phyloP scores from a whole-genome alignment of 2,888 invertebrate species.

The Eutolmus rufibarbis region DNA sequence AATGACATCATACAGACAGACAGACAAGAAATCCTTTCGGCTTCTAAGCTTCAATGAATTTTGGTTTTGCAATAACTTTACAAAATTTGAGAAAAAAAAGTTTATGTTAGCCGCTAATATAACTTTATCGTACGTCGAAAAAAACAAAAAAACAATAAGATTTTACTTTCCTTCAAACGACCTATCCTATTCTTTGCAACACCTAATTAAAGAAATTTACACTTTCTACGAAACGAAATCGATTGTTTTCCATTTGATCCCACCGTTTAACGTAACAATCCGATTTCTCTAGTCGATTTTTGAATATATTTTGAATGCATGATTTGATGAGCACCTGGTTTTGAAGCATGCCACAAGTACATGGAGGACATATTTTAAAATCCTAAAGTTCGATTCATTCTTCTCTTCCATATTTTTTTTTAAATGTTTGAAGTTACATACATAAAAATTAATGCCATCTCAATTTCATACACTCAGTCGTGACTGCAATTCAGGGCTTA shows the following conservation, averaged over 20 bases:
- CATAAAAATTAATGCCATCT: conserved; percentile 39
- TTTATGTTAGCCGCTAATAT: too few relatives aligned
- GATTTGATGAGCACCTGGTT: background rate
- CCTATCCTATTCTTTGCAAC: too few relatives aligned
- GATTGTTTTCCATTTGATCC: background rate
- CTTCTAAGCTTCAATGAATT: too few relatives aligned
- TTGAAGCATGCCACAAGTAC: conserved; percentile 29
- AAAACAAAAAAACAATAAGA: too few relatives aligned
- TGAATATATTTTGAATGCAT: background rate
- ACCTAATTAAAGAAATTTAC: background rate
- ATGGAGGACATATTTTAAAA: conserved; percentile 56
- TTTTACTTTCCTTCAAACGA: too few relatives aligned
- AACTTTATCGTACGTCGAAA: too few relatives aligned
- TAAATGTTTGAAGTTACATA: conserved; percentile 27
- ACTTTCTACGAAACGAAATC: background rate
- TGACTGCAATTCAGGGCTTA: conserved; percentile 64
- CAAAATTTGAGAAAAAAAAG: too few relatives aligned
- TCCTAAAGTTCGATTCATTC: conserved; percentile 40
- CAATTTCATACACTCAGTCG: conserved; percentile 54
- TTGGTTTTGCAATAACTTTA: too few relatives aligned
- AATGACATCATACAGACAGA: too few relatives aligned
- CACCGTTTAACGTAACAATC: background rate
- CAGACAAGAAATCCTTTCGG: too few relatives aligned
- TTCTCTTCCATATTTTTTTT: conserved; percentile 8
- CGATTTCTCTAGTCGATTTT: background rate